Conservation (phyloP, 2,797 vertebrate genomes). For the Ambastaia sidthimunki region DNA sequence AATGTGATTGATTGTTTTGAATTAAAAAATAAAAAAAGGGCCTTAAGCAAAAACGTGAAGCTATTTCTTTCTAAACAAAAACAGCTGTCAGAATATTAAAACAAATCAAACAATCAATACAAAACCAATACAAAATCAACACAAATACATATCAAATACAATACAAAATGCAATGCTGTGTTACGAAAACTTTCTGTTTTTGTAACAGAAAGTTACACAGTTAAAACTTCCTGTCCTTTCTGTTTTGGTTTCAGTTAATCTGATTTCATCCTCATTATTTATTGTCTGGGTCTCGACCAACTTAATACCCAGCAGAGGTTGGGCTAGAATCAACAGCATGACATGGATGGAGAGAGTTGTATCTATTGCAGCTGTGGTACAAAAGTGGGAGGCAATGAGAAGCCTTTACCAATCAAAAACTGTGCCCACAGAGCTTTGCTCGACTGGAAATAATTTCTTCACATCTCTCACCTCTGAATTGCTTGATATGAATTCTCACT, state of each 20-base stretch:
- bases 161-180: not conserved
- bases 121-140: not conserved
- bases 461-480: no score
- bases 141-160: no score
- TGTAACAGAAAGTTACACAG: no score
- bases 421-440: no score
- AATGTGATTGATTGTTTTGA: not conserved
- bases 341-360: conserved; percentile 35
- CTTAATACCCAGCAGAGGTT: not conserved
- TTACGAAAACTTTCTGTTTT: no score
- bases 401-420: conserved; percentile 26
- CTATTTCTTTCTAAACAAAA: conserved; percentile 16
- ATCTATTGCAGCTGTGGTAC: conserved; percentile 52
- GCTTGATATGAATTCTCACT: not conserved
- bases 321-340: conserved; percentile 6
- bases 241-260: conserved; percentile 42
- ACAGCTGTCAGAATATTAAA: conserved; percentile 17
- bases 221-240: conserved; percentile 24
- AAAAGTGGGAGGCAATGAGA: conserved; percentile 22
- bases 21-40: not conserved
- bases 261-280: conserved; percentile 13
- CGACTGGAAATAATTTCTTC: no score
- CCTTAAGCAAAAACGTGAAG: not conserved
- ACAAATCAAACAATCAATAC: conserved; percentile 9
- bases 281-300: conserved; percentile 37